Evolutionary conservation across 2,888 invertebrate species (phyloP).

Genomic region (Octodonta nipae): DNA sequence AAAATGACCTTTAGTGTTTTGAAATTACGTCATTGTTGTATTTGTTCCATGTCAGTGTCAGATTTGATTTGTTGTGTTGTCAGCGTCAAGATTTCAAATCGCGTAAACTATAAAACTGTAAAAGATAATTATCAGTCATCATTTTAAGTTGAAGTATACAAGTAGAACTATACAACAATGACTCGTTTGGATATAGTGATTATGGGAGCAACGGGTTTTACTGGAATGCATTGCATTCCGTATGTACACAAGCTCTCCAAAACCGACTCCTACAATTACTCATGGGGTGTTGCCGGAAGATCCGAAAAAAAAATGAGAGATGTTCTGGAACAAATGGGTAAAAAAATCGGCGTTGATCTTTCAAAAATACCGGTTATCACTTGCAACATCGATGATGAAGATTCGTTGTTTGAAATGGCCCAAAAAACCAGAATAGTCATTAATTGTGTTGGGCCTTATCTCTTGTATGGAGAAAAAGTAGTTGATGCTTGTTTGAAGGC

Average conservation of each 20-base stretch:
- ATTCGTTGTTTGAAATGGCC: constrained; percentile 71
- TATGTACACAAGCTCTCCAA: constrained; percentile 42
- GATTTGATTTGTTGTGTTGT: too few species aligned
- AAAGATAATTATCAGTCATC: too few species aligned
- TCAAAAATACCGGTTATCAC: constrained; percentile 27
- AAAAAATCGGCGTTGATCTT: constrained; percentile 34
- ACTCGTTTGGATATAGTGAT: constrained; percentile 83
- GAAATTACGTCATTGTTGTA: too few species aligned
- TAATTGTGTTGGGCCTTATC: constrained; percentile 85
- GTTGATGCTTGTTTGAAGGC: constrained; percentile 69
- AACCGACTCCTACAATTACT: constrained; percentile 39
- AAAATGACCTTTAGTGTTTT: too few species aligned
- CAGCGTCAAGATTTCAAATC: too few species aligned
- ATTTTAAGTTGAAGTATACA: too few species aligned
- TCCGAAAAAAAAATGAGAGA: constrained; percentile 35
- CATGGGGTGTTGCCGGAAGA: constrained; percentile 86
- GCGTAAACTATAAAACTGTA: too few species aligned
- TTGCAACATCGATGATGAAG: constrained; percentile 63
- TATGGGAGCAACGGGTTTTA: constrained; percentile 90
- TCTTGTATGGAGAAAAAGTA: constrained; percentile 75
- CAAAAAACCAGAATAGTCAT: constrained; percentile 62
- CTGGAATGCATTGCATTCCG: constrained; percentile 72
- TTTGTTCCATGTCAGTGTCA: too few species aligned
- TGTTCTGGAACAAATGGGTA: constrained; percentile 25
- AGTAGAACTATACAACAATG: too few species aligned